phyloP scores from a whole-genome alignment of 2,797 vertebrate genomes.

The Lithobates pipiens region DNA sequence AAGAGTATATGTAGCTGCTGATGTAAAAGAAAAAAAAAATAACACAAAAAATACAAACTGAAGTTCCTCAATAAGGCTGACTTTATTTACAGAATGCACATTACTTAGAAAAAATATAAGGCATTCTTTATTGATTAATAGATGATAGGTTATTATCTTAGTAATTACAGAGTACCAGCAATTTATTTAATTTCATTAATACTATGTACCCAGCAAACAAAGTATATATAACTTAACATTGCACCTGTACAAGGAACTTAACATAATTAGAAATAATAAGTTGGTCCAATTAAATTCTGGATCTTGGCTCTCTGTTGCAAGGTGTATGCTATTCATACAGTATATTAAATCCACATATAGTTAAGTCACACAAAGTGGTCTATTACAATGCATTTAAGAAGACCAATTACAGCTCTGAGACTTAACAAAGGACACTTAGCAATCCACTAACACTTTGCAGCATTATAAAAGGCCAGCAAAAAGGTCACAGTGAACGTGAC shows the following conservation, averaged over 20 bases:
- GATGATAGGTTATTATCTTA: not conserved
- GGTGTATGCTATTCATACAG: slow-evolving; percentile 27
- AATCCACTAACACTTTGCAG: slow-evolving; percentile 12
- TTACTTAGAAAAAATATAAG: not conserved
- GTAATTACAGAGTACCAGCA: not conserved
- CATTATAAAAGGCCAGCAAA: slow-evolving; percentile 28
- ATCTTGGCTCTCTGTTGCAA: slow-evolving; percentile 29
- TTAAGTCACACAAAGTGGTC: slow-evolving; percentile 37
- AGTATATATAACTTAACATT: not conserved
- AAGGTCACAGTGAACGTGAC: slow-evolving; percentile 44
- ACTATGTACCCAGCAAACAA: not conserved
- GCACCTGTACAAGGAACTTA: not conserved
- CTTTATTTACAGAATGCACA: not conserved
- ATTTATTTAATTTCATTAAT: not conserved
- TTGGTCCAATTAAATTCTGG: slow-evolving; percentile 28
- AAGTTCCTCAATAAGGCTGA: not conserved
- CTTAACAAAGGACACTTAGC: slow-evolving; percentile 51
- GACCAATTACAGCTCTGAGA: slow-evolving; percentile 34
- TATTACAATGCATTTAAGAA: slow-evolving; percentile 40
- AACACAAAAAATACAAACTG: too few species aligned
- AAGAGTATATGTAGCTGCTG: too few species aligned
- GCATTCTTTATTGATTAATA: not conserved
- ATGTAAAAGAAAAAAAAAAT: too few species aligned
- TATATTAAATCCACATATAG: slow-evolving; percentile 39
- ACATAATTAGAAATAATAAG: slow-evolving; percentile 32